These are phyloP conservation scores for Pipra filicauda DNA, from an alignment of 2,113 vertebrate species.

Conservation along the genomic window DNA sequence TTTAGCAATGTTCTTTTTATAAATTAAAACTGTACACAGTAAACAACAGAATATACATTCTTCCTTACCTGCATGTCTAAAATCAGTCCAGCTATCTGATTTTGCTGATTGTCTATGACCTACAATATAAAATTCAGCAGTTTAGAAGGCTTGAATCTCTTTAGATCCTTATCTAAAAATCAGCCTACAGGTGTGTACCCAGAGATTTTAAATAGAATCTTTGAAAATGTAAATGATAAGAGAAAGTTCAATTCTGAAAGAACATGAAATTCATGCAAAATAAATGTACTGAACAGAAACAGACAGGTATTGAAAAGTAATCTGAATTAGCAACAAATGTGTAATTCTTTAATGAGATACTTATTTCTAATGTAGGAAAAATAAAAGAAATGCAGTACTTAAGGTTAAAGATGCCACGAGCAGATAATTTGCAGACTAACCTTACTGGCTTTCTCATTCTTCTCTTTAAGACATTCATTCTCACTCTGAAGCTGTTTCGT, in stretches of 20 bases:
- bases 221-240: not conserved
- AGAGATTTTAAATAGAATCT: not conserved
- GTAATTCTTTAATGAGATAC: not conserved
- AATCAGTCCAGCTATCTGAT: conserved; percentile 83
- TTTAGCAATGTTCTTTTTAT: not conserved
- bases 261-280: not conserved
- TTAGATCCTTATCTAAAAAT: not conserved
- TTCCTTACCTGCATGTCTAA: conserved; percentile 80
- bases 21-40: not conserved
- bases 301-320: not conserved
- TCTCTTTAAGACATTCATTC: conserved; percentile 82
- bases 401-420: not conserved
- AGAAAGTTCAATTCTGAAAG: not conserved
- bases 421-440: conserved; percentile 60
- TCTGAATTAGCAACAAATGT: not conserved
- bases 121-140: conserved; percentile 62
- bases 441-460: conserved; percentile 83
- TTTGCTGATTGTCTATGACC: conserved; percentile 88
- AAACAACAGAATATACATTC: not conserved
- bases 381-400: not conserved
- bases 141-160: not conserved
- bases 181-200: not conserved
- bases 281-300: not conserved
- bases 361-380: not conserved
- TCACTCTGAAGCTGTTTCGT: conserved; percentile 89